Evolutionary conservation across 1,140 invertebrate species (phyloP), one percentile per base, ranked within the genome.

Genomic region (Zaprionus vittiger): DNA sequence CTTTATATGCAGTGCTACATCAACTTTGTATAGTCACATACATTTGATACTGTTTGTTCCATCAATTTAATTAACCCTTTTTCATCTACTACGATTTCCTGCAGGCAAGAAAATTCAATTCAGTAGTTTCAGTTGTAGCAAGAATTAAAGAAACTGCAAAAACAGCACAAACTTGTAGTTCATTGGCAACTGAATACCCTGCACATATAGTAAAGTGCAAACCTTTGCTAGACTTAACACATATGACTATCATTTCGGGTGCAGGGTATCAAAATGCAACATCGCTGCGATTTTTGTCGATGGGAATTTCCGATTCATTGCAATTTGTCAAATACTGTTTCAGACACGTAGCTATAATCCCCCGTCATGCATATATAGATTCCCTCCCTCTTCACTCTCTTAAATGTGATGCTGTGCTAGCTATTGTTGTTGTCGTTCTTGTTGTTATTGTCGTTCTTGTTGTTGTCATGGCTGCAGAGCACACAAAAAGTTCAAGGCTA

Each of bases 401-500:
- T 47, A 31, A 62, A 72, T 86, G 55, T 80, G 71, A 80, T 81
- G 80, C 62, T 72, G 49, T 59, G 71, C 52, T 60, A 75, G 75
- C 61, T 83, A 38, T 62, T 38, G 67, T 17, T 65, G 71, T 63
- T 75, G 62, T 61, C 80, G 47, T 80, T 75, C 49, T 66, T 44
- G 31, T 34, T 52, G 37, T 44, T 56, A 6, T 65, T 70, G 65
- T 75, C 80, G 60, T 74, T 79, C 14, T 83, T 31, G 2, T 11
- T 64, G 67, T 76, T 73, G 26, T 63, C 65, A 44, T 61, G 49
- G 71, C 57, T 15, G 79, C 68, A 87, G 59, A 80, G 17, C 1
- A 49, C 79, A 87, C 79, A 87, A 89, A 87, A 87, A 89, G 84
- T 89, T 89, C 84, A 89, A 89, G 84, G 84, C 84, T 79, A 84